Base-by-base conservation (phyloP, 2,113 vertebrate genomes). In the Drymodes brunneopygia region DNA sequence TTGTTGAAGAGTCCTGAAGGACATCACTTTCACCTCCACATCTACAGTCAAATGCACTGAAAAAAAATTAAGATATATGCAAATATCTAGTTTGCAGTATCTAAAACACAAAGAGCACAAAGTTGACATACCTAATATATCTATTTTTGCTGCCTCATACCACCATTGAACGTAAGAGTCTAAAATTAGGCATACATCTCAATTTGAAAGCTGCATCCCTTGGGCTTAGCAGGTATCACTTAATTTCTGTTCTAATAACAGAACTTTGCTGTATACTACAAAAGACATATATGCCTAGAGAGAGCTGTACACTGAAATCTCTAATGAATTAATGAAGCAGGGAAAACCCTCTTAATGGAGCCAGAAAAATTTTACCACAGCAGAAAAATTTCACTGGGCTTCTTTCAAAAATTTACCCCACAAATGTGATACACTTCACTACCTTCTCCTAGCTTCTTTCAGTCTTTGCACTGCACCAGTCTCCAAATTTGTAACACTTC, bases 141-240 rank as follows among this genome's bases (percentile, higher is more conserved):
- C 71, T 94, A 77, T 77, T 94, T 90, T 88, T 93, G 47, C 72
- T 93, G 77, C n/a, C 65, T 86, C 64, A 90, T 44, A 72, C 33
- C 51, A 90, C 24, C n/a, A 74, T 31, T 51, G 50, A 85, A 62
- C 0, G 0, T 23, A 70, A 40, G 29, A 87, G 50, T 62, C 71
- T 91, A 95, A 96, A 90, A 80, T 88, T 53, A 92, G 74, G 36
- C 31, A 88, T 14, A 47, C 56, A 60, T 31, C 28, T 60, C 67
- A 73, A 5, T 62, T 40, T 56, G 60, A 86, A 93, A 83, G 72
- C 22, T 3, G 1, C 75, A 71, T 88, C n/a, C 75, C 81, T 64
- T 3, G 4, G 47, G 51, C 31, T 83, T 60, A 90, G 64, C 22
- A 95, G 56, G 42, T 64, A 88, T 64, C 60, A 56, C 28, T 72